Evolutionary conservation across 2,797 vertebrate genomes (phyloP).

Genomic region (Orestias chungarensis): DNA sequence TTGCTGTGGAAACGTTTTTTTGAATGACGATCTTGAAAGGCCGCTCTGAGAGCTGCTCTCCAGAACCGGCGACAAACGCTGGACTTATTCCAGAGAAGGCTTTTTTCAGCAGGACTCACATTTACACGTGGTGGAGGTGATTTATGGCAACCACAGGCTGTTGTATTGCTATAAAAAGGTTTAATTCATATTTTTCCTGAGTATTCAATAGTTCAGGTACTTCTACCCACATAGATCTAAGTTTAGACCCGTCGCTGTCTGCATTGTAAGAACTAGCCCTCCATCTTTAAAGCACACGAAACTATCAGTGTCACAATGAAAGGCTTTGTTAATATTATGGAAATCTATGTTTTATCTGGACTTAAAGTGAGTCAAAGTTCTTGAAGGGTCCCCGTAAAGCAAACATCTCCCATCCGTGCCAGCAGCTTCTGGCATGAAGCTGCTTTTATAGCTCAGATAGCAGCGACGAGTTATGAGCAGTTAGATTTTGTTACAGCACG

Average conservation of each 20-base stretch:
- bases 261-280: not conserved
- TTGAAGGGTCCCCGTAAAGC: not conserved
- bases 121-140: not conserved
- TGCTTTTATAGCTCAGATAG: not conserved
- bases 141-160: not conserved
- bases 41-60: not conserved
- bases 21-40: conserved; percentile 39
- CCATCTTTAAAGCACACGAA: not conserved
- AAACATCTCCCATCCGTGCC: not conserved
- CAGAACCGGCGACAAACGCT: not conserved
- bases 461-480: not conserved
- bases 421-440: not conserved
- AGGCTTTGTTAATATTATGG: not conserved
- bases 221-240: not conserved
- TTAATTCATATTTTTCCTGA: not conserved
- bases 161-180: not conserved
- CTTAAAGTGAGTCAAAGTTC: not conserved
- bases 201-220: not conserved
- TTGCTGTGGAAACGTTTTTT: conserved; percentile 59
- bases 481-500: not conserved
- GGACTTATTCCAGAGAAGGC: not conserved
- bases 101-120: not conserved
- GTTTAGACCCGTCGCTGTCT: not conserved
- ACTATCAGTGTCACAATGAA: not conserved
- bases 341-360: not conserved